A percentile compares a stretch with the other conserved stretches of the same genome.
Conservation (phyloP, 2,113 vertebrate species). For the Pteronura brasiliensis region DNA sequence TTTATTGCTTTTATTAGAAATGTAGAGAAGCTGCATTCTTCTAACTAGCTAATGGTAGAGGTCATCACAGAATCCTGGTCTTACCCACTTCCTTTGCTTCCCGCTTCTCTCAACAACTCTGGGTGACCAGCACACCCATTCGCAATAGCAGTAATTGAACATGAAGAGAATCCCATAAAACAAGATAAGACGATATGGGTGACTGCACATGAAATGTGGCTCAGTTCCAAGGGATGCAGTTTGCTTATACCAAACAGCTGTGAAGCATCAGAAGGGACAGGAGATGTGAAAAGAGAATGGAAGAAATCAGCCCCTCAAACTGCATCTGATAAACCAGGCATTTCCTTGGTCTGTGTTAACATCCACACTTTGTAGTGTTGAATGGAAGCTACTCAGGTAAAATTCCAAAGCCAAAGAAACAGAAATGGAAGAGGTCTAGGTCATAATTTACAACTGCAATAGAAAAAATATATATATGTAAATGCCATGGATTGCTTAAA, state of each 20-base stretch:
- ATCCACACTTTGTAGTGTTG: neutral
- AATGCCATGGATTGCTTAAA: neutral
- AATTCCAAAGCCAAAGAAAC: conserved; percentile 28
- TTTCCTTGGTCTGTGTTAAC: neutral
- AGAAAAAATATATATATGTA: neutral
- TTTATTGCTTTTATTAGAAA: conserved; percentile 7
- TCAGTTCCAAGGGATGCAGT: neutral
- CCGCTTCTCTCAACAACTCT: neutral
- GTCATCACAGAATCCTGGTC: neutral
- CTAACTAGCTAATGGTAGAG: neutral
- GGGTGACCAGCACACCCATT: neutral
- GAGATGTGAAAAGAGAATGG: neutral
- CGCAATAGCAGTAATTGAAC: conserved; percentile 21
- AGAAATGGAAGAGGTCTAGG: neutral
- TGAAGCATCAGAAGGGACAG: neutral
- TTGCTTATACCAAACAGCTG: neutral
- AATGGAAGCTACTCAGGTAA: neutral
- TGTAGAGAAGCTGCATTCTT: neutral
- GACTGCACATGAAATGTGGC: conserved; percentile 32
- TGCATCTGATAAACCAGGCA: neutral
- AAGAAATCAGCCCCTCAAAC: neutral
- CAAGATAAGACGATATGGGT: conserved; percentile 14
- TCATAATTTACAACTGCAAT: neutral
- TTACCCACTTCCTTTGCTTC: neutral
- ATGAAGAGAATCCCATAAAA: conserved; percentile 3